Conservation (phyloP, 64 coral and sea anemone species). For the Orbicella faveolata region DNA sequence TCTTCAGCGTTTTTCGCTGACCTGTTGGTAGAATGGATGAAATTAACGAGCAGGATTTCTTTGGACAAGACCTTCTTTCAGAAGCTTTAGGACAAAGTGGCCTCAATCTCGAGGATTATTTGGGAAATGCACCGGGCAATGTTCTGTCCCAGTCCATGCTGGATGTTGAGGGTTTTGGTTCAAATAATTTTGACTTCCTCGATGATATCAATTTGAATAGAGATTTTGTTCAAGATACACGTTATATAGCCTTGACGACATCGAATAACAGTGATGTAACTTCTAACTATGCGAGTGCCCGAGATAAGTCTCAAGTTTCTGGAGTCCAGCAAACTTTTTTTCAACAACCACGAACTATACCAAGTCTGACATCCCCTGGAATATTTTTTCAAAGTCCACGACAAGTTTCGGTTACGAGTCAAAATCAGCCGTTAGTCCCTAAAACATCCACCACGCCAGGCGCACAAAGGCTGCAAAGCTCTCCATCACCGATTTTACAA, state of each 20-base stretch:
- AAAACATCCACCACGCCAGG: background rate
- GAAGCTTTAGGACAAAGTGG: slow-evolving; percentile 72
- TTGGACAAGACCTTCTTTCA: slow-evolving; percentile 52
- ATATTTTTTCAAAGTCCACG: background rate
- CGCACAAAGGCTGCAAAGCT: background rate
- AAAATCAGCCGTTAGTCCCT: background rate
- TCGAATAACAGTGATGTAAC: background rate
- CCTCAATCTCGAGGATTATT: slow-evolving; percentile 59
- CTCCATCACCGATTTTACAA: background rate
- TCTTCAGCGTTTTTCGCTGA: slow-evolving; percentile 55
- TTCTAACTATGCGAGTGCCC: background rate
- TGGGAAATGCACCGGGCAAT: slow-evolving; percentile 37
- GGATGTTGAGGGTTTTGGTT: background rate
- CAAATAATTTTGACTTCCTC: slow-evolving; percentile 24
- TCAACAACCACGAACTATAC: background rate
- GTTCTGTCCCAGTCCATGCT: slow-evolving; percentile 35
- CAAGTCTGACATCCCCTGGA: background rate
- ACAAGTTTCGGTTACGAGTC: background rate
- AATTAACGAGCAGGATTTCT: slow-evolving; percentile 9
- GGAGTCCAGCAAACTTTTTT: slow-evolving; percentile 32
- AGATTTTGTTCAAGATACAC: slow-evolving; percentile 1
- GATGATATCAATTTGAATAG: slow-evolving; percentile 11
- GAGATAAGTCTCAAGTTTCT: background rate
- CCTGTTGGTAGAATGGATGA: slow-evolving; percentile 27
- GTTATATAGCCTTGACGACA: background rate